These are phyloP conservation scores for Centropus bengalensis DNA, from an alignment of 2,113 vertebrate genomes.

Conservation along the genomic window DNA sequence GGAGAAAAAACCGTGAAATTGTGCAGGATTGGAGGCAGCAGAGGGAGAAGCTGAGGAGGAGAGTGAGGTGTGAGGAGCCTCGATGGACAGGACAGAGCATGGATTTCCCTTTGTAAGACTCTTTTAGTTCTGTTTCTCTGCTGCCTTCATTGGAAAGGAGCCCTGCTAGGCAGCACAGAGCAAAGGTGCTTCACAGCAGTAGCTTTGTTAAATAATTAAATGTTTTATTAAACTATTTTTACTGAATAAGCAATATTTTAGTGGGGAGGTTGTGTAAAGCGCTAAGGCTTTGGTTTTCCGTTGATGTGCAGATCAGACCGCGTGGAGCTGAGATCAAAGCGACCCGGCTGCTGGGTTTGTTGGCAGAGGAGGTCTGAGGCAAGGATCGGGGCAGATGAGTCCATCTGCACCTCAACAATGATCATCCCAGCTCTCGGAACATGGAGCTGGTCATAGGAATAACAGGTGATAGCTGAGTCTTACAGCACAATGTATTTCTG, in stretches of 20 bases:
- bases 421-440: neutral
- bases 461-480: neutral
- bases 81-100: accelerated
- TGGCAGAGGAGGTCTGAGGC: neutral
- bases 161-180: neutral
- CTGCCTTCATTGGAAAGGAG: accelerated
- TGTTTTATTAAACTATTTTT: neutral
- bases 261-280: neutral
- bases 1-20: too few relatives aligned
- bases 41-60: neutral
- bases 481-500: neutral
- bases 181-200: neutral
- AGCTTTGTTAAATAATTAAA: neutral
- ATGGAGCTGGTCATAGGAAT: neutral
- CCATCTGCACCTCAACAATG: neutral
- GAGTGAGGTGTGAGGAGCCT: neutral
- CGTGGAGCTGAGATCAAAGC: neutral
- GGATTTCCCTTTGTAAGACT: neutral
- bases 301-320: neutral
- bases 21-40: too few relatives aligned
- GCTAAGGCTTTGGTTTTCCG: neutral
- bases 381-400: neutral
- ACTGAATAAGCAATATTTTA: neutral
- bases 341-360: neutral
- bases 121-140: neutral